Evolutionary conservation across 2,113 vertebrate species (phyloP).

Genomic region (Osmerus mordax): DNA sequence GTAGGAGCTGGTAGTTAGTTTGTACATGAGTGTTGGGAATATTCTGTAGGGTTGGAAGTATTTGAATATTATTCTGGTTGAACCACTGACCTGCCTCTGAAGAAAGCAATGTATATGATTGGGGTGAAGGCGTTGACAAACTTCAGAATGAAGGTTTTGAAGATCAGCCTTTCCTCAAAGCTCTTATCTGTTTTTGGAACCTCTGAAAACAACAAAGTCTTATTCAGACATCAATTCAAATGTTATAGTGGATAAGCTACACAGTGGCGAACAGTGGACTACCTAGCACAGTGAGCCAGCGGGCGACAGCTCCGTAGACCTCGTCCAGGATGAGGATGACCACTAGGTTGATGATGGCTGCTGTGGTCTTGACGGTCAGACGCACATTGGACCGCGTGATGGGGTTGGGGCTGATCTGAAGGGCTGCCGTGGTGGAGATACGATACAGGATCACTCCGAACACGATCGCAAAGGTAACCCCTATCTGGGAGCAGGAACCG

Average conservation of each 20-base stretch:
- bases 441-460: constrained; percentile 96
- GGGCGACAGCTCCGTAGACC: constrained; percentile 89
- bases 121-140: constrained; percentile 96
- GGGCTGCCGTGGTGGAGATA: constrained; percentile 89
- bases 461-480: constrained; percentile 93
- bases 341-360: constrained; percentile 96
- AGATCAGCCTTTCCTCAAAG: constrained; percentile 93
- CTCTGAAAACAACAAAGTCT: constrained; percentile 70
- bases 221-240: too few species aligned
- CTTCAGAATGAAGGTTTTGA: constrained; percentile 97
- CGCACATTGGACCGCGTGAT: constrained; percentile 84
- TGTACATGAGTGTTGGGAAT: not conserved
- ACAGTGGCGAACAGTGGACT: not conserved
- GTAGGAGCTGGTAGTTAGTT: not conserved
- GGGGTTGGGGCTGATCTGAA: constrained; percentile 89
- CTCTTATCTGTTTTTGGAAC: constrained; percentile 97
- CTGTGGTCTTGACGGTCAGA: constrained; percentile 92
- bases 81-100: constrained; percentile 87
- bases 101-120: constrained; percentile 98
- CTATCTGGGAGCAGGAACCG: constrained; percentile 72
- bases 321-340: constrained; percentile 97
- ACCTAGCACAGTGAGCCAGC: constrained; percentile 86
- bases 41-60: not conserved
- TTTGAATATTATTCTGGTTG: not conserved
- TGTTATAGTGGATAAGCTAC: too few species aligned